phyloP scores from a whole-genome alignment of 2,797 vertebrate species.

The Lates japonicus region DNA sequence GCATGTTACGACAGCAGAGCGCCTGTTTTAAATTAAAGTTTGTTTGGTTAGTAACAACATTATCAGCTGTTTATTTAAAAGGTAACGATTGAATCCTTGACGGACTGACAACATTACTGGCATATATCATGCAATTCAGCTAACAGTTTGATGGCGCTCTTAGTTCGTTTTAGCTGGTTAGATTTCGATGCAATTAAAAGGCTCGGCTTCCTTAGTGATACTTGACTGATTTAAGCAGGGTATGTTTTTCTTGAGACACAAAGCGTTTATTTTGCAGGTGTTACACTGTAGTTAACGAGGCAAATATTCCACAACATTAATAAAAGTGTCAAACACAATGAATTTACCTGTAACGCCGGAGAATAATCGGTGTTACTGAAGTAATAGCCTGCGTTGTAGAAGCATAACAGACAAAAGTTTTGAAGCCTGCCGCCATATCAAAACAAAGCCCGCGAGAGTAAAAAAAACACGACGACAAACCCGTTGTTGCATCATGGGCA shows the following conservation, averaged over 20 bases:
- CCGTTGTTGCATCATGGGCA: slow-evolving; percentile 64
- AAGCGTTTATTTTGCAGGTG: not conserved
- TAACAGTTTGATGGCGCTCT: no score
- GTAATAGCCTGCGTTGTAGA: not conserved
- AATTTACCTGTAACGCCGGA: slow-evolving; percentile 56
- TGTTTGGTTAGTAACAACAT: slow-evolving; percentile 35
- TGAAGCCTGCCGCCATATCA: slow-evolving; percentile 86
- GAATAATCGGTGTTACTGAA: slow-evolving; percentile 2
- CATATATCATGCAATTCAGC: not conserved
- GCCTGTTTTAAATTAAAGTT: slow-evolving; percentile 5
- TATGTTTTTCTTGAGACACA: not conserved
- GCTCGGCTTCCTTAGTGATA: not conserved
- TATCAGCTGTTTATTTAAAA: not conserved
- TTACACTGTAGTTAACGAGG: not conserved
- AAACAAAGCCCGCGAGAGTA: slow-evolving; percentile 87
- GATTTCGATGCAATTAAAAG: slow-evolving; percentile 40
- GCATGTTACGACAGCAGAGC: not conserved
- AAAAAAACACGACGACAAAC: not conserved
- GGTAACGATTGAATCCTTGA: not conserved
- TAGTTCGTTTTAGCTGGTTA: not conserved
- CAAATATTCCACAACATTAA: not conserved
- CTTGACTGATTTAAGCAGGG: not conserved
- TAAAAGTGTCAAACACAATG: not conserved
- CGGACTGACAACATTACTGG: not conserved
- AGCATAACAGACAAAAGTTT: slow-evolving; percentile 58